Evolutionary conservation across 2,113 vertebrate genomes (phyloP).

Genomic region (Campylomormyrus tamandua): DNA sequence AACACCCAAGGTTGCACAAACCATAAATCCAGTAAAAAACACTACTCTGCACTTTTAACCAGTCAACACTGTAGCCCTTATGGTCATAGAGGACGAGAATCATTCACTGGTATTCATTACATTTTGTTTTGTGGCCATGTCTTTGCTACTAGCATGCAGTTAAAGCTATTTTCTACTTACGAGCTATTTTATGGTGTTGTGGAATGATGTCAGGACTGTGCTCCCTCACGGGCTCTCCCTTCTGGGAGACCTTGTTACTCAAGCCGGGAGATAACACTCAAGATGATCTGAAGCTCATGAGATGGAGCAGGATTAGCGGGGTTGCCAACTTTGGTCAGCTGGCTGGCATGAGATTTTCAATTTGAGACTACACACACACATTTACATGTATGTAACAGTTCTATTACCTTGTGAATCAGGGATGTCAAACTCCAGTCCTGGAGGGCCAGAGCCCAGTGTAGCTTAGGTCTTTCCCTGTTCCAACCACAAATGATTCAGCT

Average conservation of each 20-base stretch:
- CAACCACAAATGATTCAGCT: no score
- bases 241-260: not conserved
- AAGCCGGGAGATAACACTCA: not conserved
- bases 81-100: conserved; percentile 57
- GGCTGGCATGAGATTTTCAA: not conserved
- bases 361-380: not conserved
- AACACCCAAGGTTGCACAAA: conserved; percentile 55
- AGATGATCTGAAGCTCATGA: not conserved
- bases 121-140: conserved; percentile 56
- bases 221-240: not conserved
- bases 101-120: conserved; percentile 46
- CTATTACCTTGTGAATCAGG: not conserved
- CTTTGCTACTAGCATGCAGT: conserved; percentile 44
- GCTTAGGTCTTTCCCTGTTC: no score
- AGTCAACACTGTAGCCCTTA: conserved; percentile 59
- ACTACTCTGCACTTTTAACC: conserved; percentile 65
- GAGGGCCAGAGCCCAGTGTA: no score
- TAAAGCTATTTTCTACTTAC: conserved; percentile 46
- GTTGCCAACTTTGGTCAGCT: not conserved
- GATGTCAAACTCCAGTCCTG: no score
- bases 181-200: conserved; percentile 9
- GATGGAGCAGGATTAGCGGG: not conserved
- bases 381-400: not conserved
- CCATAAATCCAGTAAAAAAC: conserved; percentile 53
- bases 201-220: not conserved